Evolutionary conservation across 2,888 invertebrate genomes (phyloP).

Genomic region (Anodontia alba): DNA sequence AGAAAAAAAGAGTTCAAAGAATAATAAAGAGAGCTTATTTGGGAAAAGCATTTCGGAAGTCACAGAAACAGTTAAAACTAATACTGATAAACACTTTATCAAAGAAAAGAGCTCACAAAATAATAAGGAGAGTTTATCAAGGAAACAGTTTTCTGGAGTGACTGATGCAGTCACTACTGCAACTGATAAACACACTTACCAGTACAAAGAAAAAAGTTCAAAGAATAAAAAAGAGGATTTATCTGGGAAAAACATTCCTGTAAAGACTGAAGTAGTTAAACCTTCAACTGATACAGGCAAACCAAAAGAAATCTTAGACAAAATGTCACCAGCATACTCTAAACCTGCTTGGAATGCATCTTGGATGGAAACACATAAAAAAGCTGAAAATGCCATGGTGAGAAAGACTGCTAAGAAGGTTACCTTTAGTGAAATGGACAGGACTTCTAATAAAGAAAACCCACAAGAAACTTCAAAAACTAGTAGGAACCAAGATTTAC

Average conservation of each 20-base stretch:
- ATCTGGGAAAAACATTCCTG: too few relatives aligned
- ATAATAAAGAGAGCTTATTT: too few relatives aligned
- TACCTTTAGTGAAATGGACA: not conserved
- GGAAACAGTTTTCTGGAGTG: too few relatives aligned
- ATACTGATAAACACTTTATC: not conserved
- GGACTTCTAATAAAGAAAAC: not conserved
- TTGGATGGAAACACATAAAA: not conserved
- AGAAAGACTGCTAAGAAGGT: slow-evolving; percentile 4
- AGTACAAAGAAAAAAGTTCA: too few relatives aligned
- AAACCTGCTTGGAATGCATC: not conserved
- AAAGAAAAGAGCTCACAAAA: too few relatives aligned
- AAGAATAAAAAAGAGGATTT: too few relatives aligned
- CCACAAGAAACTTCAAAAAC: not conserved
- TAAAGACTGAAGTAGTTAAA: not conserved
- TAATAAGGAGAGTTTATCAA: too few relatives aligned
- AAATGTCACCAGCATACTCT: not conserved
- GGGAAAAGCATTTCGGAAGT: too few relatives aligned
- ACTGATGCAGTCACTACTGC: too few relatives aligned
- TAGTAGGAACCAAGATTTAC: not conserved
- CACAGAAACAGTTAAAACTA: too few relatives aligned
- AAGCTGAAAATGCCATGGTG: not conserved
- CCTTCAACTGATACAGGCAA: not conserved
- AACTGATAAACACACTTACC: too few relatives aligned
- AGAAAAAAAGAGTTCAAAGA: too few relatives aligned
- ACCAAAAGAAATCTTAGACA: not conserved